Conservation (phyloP, 2,797 vertebrate species). For the Brachyrhaphis roseni region DNA sequence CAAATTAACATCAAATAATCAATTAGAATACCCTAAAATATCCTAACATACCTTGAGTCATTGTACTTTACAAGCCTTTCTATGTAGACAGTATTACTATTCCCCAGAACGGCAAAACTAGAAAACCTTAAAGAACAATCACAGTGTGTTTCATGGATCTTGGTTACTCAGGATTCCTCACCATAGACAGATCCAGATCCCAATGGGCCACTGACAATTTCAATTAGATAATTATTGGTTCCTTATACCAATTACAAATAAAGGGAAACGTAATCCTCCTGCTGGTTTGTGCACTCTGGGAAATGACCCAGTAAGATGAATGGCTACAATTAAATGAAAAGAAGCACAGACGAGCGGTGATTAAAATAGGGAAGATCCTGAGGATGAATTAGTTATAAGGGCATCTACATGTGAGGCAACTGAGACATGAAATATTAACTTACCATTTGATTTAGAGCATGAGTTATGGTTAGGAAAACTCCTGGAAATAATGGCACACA, state of each 20-base stretch:
- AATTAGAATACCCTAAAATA: background rate
- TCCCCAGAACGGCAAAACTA: background rate
- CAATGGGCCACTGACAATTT: slow-evolving; percentile 37
- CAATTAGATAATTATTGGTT: slow-evolving; percentile 35
- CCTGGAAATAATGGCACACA: slow-evolving; percentile 27
- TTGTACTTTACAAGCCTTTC: background rate
- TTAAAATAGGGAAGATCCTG: slow-evolving; percentile 67
- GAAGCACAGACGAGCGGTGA: slow-evolving; percentile 49
- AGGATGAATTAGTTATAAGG: slow-evolving; percentile 80
- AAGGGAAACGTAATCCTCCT: slow-evolving; percentile 26
- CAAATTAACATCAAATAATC: background rate
- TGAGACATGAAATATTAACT: slow-evolving; percentile 80
- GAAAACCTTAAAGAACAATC: background rate
- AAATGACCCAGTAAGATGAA: slow-evolving; percentile 42
- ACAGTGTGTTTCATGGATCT: slow-evolving; percentile 5
- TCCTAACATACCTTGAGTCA: background rate
- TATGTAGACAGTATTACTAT: background rate
- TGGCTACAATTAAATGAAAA: slow-evolving; percentile 30
- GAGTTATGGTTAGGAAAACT: slow-evolving; percentile 62
- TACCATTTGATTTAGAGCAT: slow-evolving; percentile 56
- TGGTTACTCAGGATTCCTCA: slow-evolving; percentile 41
- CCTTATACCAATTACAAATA: slow-evolving; percentile 36
- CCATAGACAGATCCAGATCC: slow-evolving; percentile 37
- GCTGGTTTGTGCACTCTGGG: slow-evolving; percentile 24
- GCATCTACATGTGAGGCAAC: slow-evolving; percentile 76